Evolutionary conservation across 2,113 vertebrate genomes (phyloP), one percentile per base, ranked within the genome.

Genomic region (Oriolus oriolus): DNA sequence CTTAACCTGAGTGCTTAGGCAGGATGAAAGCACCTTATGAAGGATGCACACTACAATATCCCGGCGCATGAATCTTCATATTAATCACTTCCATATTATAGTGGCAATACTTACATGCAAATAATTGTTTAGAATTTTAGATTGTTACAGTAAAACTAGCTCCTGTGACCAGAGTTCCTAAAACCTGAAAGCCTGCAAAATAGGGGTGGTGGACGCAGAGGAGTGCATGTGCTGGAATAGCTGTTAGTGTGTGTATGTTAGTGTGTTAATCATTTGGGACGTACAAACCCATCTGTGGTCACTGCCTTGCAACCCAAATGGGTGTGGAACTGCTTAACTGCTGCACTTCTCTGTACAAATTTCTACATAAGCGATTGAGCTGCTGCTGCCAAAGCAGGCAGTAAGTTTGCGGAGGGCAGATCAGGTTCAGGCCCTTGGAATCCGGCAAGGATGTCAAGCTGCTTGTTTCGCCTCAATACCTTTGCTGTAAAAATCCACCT

Each of bases 121-220:
- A 69, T 54, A 90, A 82, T 94, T 96, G n/a, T 9, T 76, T 91
- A 70, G 37, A 79, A 87, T 57, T 92, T 93, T 35, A 50, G 81
- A 73, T 66, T 54, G 37, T 90, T 89, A 59, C 9, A 83, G 39
- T 94, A 89, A 95, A 93, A 81, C 64, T 80, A 56, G 18, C 14
- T 95, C 4, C 15, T 53, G 63, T 78, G 42, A 52, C 52, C 23
- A 68, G 52, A 87, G 39, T 91, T 95, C 57, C 44, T 60, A 79
- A 85, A 87, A n/a, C 61, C 26, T 13, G 52, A 76, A 68, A 83
- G 12, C 15, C 17, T 42, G 21, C 56, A 56, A 71, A 63, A 50
- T 1, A n/a, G 15, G 5, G 13, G 12, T 59, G 27, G 23, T 63
- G 27, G 39, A 33, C 26, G 16, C 13, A 52, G 41, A 80, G 61